Evolutionary conservation across 2,888 invertebrate species (phyloP), one percentile per base, ranked within the genome.

Genomic region (Himalopsyche kuldschensis): DNA sequence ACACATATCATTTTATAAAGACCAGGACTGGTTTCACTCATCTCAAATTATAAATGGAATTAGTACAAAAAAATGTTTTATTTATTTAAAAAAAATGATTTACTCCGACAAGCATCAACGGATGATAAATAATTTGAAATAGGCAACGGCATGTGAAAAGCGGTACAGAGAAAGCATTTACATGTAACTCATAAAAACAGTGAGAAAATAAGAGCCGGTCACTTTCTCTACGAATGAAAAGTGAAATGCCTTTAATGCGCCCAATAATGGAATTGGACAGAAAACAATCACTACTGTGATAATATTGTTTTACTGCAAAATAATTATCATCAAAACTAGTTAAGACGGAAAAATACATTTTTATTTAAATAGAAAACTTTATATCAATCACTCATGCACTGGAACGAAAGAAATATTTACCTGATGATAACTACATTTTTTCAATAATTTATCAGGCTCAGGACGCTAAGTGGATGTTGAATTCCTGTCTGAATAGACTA

Each of bases 251-350:
- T 55, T 20, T 20, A 55, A 20, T 55, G 20, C 55, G 2, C 20
- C 55, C 20, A 20, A 55, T 55, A 55, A 55, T 55, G n/a, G 55
- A 24, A 55, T 55, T 55, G 20, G 4, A 24, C 55, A n/a, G 1
- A 55, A 55, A 0, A 20, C 55, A 55, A 55, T 55, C 20, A 4
- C 55, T 55, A 20, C 55, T 41, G 15, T 41, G 41, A 41, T 41
- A 35, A 35, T 35, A 55, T 5, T 55, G 31, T 79, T 41, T 55
- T 17, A 5, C 41, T 69, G n/a, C 27, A 79, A 75, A 75, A 30
- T 75, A 75, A 32, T 63, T 86, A 80, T 82, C 82, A 10, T 84
- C 8, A 55, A 41, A 41, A 55, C 24, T 11, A 3, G 55, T 20
- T n/a, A n/a, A 20, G n/a, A 20, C 10, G 10, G 20, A 55, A 10